A percentile compares a stretch with the other conserved stretches of the same genome.
Conservation (phyloP, 2,797 vertebrate species). For the Sarcophilus harrisii region DNA sequence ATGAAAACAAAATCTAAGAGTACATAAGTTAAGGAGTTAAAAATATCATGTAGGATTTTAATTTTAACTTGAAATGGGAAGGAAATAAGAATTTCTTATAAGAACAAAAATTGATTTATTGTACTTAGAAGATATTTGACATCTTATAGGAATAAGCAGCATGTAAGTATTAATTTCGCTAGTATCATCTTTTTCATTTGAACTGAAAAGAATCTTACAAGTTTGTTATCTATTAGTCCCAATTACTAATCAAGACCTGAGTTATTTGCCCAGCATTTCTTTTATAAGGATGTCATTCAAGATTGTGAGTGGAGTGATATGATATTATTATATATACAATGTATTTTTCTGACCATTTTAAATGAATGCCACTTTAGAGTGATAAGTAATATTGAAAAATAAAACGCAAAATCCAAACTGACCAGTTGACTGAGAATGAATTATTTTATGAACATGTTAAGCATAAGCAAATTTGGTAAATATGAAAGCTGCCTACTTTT, state of each 20-base stretch:
- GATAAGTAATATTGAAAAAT: neutral
- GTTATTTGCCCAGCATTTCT: slow-evolving; percentile 37
- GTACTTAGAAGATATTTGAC: neutral
- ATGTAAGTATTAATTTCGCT: slow-evolving; percentile 33
- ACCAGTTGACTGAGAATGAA: neutral
- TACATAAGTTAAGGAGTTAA: neutral
- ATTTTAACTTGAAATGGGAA: neutral
- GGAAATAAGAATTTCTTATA: neutral
- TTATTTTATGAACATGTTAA: neutral
- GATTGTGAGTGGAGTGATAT: neutral
- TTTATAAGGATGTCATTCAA: neutral
- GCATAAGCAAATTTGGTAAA: neutral
- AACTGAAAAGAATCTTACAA: slow-evolving; percentile 33
- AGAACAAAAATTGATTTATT: neutral
- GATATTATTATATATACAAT: neutral
- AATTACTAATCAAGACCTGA: slow-evolving; percentile 20
- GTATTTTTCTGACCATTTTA: neutral
- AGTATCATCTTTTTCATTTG: slow-evolving; percentile 33
- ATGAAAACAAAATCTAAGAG: slow-evolving; percentile 32
- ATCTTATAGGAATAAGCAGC: neutral
- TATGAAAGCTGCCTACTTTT: neutral
- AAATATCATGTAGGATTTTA: slow-evolving; percentile 32
- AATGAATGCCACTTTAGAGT: neutral
- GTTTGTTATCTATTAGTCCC: slow-evolving; percentile 25
- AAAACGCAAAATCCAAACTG: neutral